Conservation (phyloP, 2,113 vertebrate species). For the Hippolais icterina region DNA sequence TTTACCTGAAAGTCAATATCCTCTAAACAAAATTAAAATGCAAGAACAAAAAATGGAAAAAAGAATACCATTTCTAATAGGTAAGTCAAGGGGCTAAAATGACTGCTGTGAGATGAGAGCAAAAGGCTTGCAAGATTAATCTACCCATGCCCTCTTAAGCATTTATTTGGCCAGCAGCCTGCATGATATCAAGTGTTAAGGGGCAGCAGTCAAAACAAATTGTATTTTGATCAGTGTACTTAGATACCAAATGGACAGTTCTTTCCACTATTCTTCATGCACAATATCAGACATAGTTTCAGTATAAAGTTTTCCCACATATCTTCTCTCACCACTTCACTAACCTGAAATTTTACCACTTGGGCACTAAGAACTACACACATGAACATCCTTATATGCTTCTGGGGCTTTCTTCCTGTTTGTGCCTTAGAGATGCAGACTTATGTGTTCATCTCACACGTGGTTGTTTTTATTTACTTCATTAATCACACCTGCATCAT, state of each 20-base stretch:
- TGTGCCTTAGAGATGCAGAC: background rate
- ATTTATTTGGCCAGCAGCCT: constrained; percentile 41
- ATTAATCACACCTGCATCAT: background rate
- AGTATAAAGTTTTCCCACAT: background rate
- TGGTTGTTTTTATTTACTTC: background rate
- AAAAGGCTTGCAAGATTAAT: background rate
- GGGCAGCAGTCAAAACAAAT: background rate
- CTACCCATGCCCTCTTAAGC: background rate
- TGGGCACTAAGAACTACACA: background rate
- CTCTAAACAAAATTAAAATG: background rate
- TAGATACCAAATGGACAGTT: background rate
- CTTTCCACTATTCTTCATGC: background rate
- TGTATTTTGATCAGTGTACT: background rate
- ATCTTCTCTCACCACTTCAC: background rate
- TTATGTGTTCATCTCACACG: background rate
- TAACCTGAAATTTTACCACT: background rate
- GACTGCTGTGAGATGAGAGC: background rate
- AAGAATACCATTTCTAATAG: background rate
- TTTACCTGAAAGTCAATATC: background rate
- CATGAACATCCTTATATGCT: background rate
- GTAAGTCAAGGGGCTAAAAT: background rate
- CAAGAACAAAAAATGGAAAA: background rate
- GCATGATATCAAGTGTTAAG: constrained; percentile 27
- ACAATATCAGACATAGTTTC: background rate
- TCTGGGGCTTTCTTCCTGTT: background rate